Percentiles rank a stretch among this genome's conserved stretches.
These are phyloP conservation scores for Meloidogyne floridensis DNA, from an alignment of 1,140 invertebrate genomes.

Conservation along the genomic window DNA sequence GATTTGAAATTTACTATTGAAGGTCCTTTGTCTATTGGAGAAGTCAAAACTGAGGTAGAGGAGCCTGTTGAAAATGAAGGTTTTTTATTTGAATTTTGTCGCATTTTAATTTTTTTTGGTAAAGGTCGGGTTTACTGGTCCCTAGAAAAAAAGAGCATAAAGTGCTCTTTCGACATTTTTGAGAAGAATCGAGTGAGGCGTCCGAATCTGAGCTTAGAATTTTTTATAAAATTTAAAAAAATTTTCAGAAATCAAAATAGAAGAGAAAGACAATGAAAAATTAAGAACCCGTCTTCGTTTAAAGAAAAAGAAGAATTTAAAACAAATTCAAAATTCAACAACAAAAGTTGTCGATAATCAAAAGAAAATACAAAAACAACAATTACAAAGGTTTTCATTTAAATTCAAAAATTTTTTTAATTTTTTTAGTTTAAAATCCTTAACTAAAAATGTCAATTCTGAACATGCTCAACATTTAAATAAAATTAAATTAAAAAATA, in stretches of 20 bases:
- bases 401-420: too few species aligned
- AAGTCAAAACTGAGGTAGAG: background rate
- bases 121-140: too few species aligned
- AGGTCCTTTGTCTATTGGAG: slow-evolving; percentile 3
- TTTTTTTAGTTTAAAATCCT: slow-evolving; percentile 45
- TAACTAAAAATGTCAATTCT: slow-evolving; percentile 35
- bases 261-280: slow-evolving; percentile 18
- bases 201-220: too few species aligned
- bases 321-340: background rate
- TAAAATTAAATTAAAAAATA: background rate
- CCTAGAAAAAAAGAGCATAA: too few species aligned
- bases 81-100: background rate
- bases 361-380: slow-evolving; percentile 8
- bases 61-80: background rate
- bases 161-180: too few species aligned
- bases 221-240: background rate
- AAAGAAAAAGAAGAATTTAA: background rate
- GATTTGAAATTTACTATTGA: background rate
- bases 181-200: too few species aligned
- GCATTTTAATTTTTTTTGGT: slow-evolving; percentile 1
- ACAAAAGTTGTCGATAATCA: background rate
- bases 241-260: background rate
- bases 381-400: background rate
- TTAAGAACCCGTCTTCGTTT: background rate
- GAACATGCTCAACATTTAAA: slow-evolving; percentile 24